Evolutionary conservation across 2,113 vertebrate species (phyloP).

Genomic region (Argyrosomus japonicus): DNA sequence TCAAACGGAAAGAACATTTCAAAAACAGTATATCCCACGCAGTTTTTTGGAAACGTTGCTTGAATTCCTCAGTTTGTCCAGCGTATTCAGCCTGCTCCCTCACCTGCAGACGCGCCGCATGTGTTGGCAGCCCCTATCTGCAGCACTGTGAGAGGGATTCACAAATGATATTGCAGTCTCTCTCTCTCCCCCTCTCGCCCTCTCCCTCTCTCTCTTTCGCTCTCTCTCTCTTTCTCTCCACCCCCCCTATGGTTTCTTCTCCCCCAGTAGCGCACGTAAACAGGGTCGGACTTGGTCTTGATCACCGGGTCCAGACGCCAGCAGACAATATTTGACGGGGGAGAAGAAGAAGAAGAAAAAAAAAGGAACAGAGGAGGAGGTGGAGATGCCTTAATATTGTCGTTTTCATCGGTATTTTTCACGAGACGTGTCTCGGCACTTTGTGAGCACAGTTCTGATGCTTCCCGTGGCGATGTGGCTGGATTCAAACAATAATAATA

Average conservation of each 20-base stretch:
- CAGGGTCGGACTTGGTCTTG: constrained; percentile 89
- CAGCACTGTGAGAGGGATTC: constrained; percentile 94
- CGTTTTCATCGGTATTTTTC: constrained; percentile 51
- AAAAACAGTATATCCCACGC: constrained; percentile 72
- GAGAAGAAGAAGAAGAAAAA: constrained; percentile 1
- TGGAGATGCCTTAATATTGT: not conserved
- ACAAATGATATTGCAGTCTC: constrained; percentile 97
- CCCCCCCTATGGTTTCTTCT: constrained; percentile 69
- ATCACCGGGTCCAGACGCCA: constrained; percentile 88
- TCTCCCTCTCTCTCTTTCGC: constrained; percentile 60
- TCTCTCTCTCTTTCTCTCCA: not conserved
- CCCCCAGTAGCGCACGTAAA: constrained; percentile 86
- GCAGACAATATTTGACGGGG: constrained; percentile 69
- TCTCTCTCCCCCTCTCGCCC: constrained; percentile 61
- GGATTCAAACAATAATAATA: not conserved
- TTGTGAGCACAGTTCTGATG: constrained; percentile 59
- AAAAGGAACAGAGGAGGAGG: constrained; percentile 21
- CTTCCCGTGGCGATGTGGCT: not conserved
- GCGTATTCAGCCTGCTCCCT: constrained; percentile 87
- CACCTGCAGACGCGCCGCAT: constrained; percentile 95
- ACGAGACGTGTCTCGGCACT: constrained; percentile 56
- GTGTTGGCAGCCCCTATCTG: constrained; percentile 93
- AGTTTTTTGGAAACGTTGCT: constrained; percentile 46
- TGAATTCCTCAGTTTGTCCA: constrained; percentile 82
- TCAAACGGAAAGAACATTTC: not conserved